phyloP scores from a whole-genome alignment of 2,797 vertebrate genomes.

The Sandelia bainsii region DNA sequence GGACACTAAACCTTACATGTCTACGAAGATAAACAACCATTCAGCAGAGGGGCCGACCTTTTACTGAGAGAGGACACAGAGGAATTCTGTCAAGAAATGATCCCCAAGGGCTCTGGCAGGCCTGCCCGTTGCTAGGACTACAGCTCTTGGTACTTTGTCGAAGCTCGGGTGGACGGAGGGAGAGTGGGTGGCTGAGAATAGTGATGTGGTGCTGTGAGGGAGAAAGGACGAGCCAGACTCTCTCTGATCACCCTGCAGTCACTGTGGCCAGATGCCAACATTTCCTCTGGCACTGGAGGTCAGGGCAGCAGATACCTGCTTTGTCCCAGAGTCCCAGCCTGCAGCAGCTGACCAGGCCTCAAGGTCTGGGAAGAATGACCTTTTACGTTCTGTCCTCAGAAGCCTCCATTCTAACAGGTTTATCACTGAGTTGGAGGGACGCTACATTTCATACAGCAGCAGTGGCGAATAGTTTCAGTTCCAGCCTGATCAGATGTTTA shows the following conservation, averaged over 20 bases:
- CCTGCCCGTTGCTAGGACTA: slow-evolving; percentile 83
- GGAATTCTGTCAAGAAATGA: slow-evolving; percentile 80
- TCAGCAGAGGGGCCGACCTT: slow-evolving; percentile 74
- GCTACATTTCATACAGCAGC: slow-evolving; percentile 18
- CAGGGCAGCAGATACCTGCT: slow-evolving; percentile 49
- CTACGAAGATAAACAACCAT: slow-evolving; percentile 76
- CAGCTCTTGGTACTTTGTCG: slow-evolving; percentile 51
- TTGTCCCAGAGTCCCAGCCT: slow-evolving; percentile 16
- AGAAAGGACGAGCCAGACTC: slow-evolving; percentile 43
- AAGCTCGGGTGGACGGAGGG: slow-evolving; percentile 57
- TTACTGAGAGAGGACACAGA: slow-evolving; percentile 71
- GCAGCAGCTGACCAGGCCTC: slow-evolving; percentile 30
- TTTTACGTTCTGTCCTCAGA: slow-evolving; percentile 41
- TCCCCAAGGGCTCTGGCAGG: slow-evolving; percentile 78
- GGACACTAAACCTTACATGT: slow-evolving; percentile 46
- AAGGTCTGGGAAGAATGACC: slow-evolving; percentile 52
- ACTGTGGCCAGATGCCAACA: slow-evolving; percentile 54
- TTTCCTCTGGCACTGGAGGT: slow-evolving; percentile 57
- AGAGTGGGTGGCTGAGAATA: slow-evolving; percentile 72
- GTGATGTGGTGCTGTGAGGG: slow-evolving; percentile 52
- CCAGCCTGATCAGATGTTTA: not conserved
- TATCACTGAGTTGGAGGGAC: slow-evolving; percentile 28
- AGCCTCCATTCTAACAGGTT: slow-evolving; percentile 31
- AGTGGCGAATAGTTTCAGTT: not conserved
- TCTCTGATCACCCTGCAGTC: slow-evolving; percentile 47